Evolutionary conservation across 2,797 vertebrate genomes (phyloP).

Genomic region (Morus bassanus): DNA sequence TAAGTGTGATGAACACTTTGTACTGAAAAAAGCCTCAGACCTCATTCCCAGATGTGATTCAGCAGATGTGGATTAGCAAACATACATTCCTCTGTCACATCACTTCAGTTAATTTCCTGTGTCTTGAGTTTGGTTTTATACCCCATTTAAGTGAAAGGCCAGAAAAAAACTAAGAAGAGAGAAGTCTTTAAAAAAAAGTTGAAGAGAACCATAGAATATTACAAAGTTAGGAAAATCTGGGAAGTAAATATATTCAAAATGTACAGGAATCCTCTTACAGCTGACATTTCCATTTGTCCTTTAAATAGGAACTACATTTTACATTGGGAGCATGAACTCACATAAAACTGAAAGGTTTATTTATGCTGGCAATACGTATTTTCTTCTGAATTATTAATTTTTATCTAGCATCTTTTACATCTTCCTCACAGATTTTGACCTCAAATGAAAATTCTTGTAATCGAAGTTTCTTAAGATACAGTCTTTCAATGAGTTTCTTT

Average conservation of each 20-base stretch:
- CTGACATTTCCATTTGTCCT: background rate
- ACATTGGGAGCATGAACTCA: background rate
- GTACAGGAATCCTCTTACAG: background rate
- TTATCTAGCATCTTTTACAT: background rate
- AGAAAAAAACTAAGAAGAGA: background rate
- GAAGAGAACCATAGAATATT: background rate
- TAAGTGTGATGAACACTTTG: background rate
- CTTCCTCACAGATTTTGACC: background rate
- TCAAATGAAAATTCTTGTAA: background rate
- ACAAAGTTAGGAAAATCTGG: background rate
- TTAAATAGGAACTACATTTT: background rate
- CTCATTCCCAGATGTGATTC: background rate
- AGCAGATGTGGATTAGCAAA: background rate
- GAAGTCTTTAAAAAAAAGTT: background rate
- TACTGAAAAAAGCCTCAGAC: background rate
- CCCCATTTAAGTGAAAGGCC: background rate
- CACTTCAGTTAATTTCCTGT: background rate
- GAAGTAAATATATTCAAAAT: background rate
- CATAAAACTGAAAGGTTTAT: background rate
- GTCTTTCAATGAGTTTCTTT: background rate
- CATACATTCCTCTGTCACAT: background rate
- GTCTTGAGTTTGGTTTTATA: background rate
- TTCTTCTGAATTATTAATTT: background rate
- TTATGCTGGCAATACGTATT: background rate
- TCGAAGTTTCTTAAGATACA: background rate